Evolutionary conservation across 2,797 vertebrate genomes (phyloP), one percentile per base, ranked within the genome.

Genomic region (Mastacembelus armatus): DNA sequence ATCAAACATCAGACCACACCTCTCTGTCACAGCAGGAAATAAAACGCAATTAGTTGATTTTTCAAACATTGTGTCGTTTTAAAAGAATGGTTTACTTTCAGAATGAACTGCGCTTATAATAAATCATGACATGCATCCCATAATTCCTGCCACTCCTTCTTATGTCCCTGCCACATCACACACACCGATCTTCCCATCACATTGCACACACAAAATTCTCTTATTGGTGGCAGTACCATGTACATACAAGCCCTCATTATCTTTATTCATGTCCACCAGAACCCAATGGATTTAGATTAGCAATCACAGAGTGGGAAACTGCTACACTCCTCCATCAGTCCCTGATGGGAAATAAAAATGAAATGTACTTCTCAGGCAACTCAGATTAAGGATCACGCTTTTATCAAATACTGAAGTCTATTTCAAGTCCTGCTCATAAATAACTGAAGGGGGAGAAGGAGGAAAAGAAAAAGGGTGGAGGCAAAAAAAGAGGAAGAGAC

Each of bases 391-490:
- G 87, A 90, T 90, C 84, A 80, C 85, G 88, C 88, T 91, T 91
- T 91, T 91, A 90, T 91, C 89, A 91, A 91, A 92, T 86, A 81
- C 86, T 84, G 79, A 92, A 91, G 91, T 93, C 92, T 91, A 90
- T 93, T 91, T 91, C 89, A 87, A 90, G 88, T 90, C 87, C 64
- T 2, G 57, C 86, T 91, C 88, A 92, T 93, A 91, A 92, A 93
- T 93, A 93, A 92, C 81, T 87, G 80, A 89, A 78, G 79, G 80
- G 62, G 65, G 85, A 60, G 83, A 56, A 40, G 60, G 58, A 58
- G 70, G 60, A 42, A 50, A 54, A 35, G 56, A 67, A 71, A 21
- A 35, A 65, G 73, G 61, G 61, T 36, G 69, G 62, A 68, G 66
- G 67, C 55, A 18, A 59, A 57, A 45, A 26, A 26, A 14, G 35